Evolutionary conservation across 2,888 invertebrate species (phyloP).

Genomic region (Caenorhabditis panamensis): DNA sequence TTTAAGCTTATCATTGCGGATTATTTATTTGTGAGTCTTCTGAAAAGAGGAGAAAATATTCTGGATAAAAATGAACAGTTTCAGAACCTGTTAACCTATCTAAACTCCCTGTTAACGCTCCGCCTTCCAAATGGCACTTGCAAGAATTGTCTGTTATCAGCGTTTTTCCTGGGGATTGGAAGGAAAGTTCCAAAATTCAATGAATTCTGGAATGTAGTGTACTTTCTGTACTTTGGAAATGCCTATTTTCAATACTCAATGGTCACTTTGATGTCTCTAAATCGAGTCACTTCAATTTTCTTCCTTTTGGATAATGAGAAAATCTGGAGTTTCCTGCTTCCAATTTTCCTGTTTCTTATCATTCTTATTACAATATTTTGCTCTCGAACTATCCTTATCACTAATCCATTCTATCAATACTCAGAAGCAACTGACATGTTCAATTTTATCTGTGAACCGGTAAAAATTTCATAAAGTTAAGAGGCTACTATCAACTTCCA

Average conservation of each 20-base stretch:
- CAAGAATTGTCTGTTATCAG: constrained; percentile 12
- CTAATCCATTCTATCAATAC: constrained; percentile 24
- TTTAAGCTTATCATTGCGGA: constrained; percentile 41
- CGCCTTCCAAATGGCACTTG: constrained; percentile 46
- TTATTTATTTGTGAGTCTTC: constrained; percentile 40
- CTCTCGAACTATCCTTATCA: constrained; percentile 19
- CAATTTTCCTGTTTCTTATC: constrained; percentile 12
- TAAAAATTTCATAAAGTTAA: too few species aligned
- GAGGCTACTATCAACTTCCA: too few species aligned
- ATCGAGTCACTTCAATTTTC: constrained; percentile 23
- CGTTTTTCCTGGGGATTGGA: background rate
- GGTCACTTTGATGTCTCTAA: constrained; percentile 44
- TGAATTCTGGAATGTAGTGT: constrained; percentile 3
- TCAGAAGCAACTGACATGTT: constrained; percentile 39
- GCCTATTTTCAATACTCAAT: constrained; percentile 48
- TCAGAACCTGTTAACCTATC: constrained; percentile 16
- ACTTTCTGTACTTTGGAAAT: constrained; percentile 43
- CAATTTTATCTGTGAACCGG: constrained; percentile 24
- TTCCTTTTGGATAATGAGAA: constrained; percentile 38
- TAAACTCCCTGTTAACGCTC: constrained; percentile 44
- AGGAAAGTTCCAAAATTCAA: background rate
- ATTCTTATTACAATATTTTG: background rate
- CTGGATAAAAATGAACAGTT: background rate
- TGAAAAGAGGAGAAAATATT: too few species aligned
- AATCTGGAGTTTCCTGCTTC: constrained; percentile 29